Evolutionary conservation across 37 sponge, comb jelly and placozoan genomes (phyloP), one percentile per base, ranked within the genome.

Genomic region (Beroe ovata): DNA sequence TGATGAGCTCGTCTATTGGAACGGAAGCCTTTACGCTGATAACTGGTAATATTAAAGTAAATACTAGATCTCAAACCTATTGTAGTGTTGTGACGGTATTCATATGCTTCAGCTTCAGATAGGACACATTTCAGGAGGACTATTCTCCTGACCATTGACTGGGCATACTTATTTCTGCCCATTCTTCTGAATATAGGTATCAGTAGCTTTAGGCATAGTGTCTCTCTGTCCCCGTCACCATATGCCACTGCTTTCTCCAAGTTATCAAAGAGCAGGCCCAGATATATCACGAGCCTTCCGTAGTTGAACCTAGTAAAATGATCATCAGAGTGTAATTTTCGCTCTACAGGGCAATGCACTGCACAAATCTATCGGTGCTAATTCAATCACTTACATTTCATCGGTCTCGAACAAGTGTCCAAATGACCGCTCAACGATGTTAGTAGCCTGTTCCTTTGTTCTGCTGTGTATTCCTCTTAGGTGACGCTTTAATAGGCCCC

Each of bases 331-430:
- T n/a, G n/a, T n/a, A n/a, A n/a, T n/a, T n/a, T n/a, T n/a, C n/a
- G n/a, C n/a, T n/a, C n/a, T n/a, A n/a, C n/a, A n/a, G n/a, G n/a
- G n/a, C n/a, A n/a, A n/a, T n/a, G n/a, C n/a, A n/a, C n/a, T n/a
- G n/a, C n/a, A n/a, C n/a, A n/a, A n/a, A n/a, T n/a, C n/a, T n/a
- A n/a, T n/a, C n/a, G n/a, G n/a, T n/a, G n/a, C n/a, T n/a, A n/a
- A n/a, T n/a, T n/a, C n/a, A n/a, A n/a, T n/a, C n/a, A 58, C 59
- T 58, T 16, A 58, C 59, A 58, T 58, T 58, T 58, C 59, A 58
- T 58, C 59, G 16, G 11, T 16, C 59, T 58, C 59, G 16, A 58
- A 58, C 16, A 58, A 16, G 16, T 58, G 59, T 58, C 59, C 59
- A 58, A 58, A 58, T 19, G 11, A 11, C 16, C 59, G 16, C 16